Evolutionary conservation across 2,888 invertebrate genomes (phyloP).

Genomic region (Folsomia candida): DNA sequence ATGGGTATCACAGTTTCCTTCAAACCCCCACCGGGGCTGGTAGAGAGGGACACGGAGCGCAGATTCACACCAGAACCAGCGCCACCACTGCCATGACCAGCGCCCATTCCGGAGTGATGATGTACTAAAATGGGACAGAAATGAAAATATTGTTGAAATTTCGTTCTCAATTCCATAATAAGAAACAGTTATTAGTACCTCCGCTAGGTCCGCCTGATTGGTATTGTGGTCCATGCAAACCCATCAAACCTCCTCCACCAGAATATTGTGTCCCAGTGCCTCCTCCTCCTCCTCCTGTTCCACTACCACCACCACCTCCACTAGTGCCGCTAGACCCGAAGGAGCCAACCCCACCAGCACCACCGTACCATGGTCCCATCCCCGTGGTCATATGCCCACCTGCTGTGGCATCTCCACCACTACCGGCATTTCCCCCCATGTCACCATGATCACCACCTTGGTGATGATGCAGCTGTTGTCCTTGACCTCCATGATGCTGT

Average conservation of each 20-base stretch:
- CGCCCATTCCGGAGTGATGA: background rate
- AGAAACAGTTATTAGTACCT: background rate
- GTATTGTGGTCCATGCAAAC: too few species aligned
- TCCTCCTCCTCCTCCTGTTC: background rate
- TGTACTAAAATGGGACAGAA: too few species aligned
- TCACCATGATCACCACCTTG: conserved; percentile 1
- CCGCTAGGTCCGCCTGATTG: background rate
- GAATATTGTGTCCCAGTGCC: too few species aligned
- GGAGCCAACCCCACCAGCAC: background rate
- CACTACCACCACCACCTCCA: too few species aligned
- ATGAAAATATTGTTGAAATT: background rate
- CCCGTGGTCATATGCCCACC: background rate
- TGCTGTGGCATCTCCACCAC: too few species aligned
- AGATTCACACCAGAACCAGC: background rate
- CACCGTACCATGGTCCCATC: background rate
- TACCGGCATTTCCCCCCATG: background rate
- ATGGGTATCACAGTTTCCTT: conserved; percentile 14
- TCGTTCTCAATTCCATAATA: background rate
- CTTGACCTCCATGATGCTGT: too few species aligned
- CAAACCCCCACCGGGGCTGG: background rate
- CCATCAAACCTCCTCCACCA: too few species aligned
- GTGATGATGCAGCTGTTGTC: background rate
- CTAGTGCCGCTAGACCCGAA: too few species aligned
- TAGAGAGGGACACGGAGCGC: background rate
- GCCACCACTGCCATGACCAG: background rate